These are phyloP conservation scores for Meiosimyza decipiens DNA, from an alignment of 2,888 invertebrate species.

Conservation along the genomic window DNA sequence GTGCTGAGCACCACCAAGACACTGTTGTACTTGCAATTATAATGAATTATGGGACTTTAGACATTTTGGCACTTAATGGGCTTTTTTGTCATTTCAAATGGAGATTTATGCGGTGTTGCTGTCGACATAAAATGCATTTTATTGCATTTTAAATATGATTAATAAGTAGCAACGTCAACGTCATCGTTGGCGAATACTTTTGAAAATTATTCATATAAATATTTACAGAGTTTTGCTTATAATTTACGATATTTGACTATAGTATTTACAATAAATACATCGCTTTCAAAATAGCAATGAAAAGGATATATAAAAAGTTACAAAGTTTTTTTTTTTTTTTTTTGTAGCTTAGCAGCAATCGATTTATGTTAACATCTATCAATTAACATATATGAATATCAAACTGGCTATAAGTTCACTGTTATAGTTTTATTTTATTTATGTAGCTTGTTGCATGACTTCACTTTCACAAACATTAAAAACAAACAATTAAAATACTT, in stretches of 20 bases:
- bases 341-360: no score
- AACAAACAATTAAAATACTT: no score
- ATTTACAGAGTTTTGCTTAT: neutral
- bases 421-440: no score
- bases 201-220: no score
- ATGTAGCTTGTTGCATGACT: no score
- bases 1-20: slow-evolving; percentile 19
- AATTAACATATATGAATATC: no score
- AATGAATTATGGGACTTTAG: slow-evolving; percentile 58
- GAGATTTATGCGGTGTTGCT: slow-evolving; percentile 52
- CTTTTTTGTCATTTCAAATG: slow-evolving; percentile 37
- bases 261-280: neutral
- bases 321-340: no score
- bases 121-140: slow-evolving; percentile 57
- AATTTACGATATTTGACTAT: slow-evolving; percentile 19
- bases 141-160: slow-evolving; percentile 63
- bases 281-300: no score
- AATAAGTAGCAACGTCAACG: slow-evolving; percentile 49
- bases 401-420: no score
- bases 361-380: no score
- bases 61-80: slow-evolving; percentile 28
- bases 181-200: neutral
- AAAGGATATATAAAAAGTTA: no score
- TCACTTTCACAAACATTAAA: no score
- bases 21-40: slow-evolving; percentile 62